phyloP scores from a whole-genome alignment of 2,113 vertebrate species.

The Triplophysa rosa region DNA sequence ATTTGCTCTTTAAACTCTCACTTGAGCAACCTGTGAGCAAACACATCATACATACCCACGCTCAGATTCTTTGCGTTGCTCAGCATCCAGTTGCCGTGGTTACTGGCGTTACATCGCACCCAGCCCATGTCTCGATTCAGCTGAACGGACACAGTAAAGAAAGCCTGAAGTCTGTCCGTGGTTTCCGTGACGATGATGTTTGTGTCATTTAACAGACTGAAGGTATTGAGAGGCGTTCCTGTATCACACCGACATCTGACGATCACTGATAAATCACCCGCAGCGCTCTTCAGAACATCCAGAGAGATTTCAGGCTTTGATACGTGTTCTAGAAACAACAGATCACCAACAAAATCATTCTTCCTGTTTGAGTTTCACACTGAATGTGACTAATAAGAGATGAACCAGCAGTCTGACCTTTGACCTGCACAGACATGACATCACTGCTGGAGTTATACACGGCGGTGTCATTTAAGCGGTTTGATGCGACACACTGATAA shows the following conservation, averaged over 20 bases:
- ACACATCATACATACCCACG: constrained; percentile 60
- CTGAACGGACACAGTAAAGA: constrained; percentile 57
- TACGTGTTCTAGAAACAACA: constrained; percentile 54
- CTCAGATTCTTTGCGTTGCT: constrained; percentile 36
- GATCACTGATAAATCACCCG: constrained; percentile 30
- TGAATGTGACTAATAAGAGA: not conserved
- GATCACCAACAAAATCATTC: too few species aligned
- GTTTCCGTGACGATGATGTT: not conserved
- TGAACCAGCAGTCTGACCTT: not conserved
- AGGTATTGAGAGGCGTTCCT: constrained; percentile 61
- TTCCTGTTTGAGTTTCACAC: too few species aligned
- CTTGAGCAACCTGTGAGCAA: too few species aligned
- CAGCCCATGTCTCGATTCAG: constrained; percentile 20
- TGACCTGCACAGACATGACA: constrained; percentile 32
- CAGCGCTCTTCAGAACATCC: constrained; percentile 51
- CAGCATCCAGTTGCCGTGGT: constrained; percentile 41
- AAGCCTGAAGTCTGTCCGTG: not conserved
- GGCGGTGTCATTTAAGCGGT: constrained; percentile 5
- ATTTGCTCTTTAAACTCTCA: too few species aligned
- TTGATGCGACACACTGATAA: constrained; percentile 23
- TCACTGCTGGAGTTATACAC: not conserved
- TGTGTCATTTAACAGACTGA: constrained; percentile 57
- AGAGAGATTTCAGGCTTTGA: constrained; percentile 63
- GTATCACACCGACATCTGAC: constrained; percentile 59
- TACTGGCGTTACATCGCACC: constrained; percentile 62